A percentile compares a stretch with the other conserved stretches of the same genome.
These are phyloP conservation scores for Uropetala carovei DNA, from an alignment of 2,888 invertebrate species.

Conservation along the genomic window DNA sequence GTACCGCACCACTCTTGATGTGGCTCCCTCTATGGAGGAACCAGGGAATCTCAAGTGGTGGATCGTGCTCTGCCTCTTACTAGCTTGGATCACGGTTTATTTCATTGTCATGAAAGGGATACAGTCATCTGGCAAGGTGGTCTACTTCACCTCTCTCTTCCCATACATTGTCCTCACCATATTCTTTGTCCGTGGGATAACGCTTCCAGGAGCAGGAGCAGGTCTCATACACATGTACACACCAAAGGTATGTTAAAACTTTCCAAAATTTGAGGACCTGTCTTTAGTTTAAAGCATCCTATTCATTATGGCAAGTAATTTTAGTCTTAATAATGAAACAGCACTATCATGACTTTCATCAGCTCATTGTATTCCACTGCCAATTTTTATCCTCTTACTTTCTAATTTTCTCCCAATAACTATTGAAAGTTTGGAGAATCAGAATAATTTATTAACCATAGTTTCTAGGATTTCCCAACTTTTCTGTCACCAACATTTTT, in stretches of 20 bases:
- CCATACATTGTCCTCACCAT: slow-evolving; percentile 96
- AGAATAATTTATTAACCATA: too few species aligned
- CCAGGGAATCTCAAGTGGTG: slow-evolving; percentile 93
- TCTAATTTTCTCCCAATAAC: too few species aligned
- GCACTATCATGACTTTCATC: too few species aligned
- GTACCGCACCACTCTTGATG: slow-evolving; percentile 93
- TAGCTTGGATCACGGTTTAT: slow-evolving; percentile 94
- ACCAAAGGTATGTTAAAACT: slow-evolving; percentile 83
- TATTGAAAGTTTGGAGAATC: too few species aligned
- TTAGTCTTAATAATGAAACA: too few species aligned
- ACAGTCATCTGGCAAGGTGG: slow-evolving; percentile 96
- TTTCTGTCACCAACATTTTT: too few species aligned
- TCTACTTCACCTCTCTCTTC: slow-evolving; percentile 96
- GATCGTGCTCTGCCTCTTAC: slow-evolving; percentile 90
- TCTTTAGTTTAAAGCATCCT: too few species aligned
- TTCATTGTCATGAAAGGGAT: slow-evolving; percentile 98
- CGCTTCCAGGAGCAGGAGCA: slow-evolving; percentile 89
- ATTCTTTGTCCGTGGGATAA: slow-evolving; percentile 94
- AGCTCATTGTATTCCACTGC: too few species aligned
- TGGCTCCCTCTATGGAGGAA: slow-evolving; percentile 89
- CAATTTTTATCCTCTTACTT: too few species aligned
- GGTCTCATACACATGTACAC: slow-evolving; percentile 94
- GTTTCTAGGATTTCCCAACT: too few species aligned
- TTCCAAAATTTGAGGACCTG: background rate
- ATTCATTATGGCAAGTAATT: too few species aligned